Conservation (phyloP, 2,888 invertebrate species). For the Aspidiotus rigidus region DNA sequence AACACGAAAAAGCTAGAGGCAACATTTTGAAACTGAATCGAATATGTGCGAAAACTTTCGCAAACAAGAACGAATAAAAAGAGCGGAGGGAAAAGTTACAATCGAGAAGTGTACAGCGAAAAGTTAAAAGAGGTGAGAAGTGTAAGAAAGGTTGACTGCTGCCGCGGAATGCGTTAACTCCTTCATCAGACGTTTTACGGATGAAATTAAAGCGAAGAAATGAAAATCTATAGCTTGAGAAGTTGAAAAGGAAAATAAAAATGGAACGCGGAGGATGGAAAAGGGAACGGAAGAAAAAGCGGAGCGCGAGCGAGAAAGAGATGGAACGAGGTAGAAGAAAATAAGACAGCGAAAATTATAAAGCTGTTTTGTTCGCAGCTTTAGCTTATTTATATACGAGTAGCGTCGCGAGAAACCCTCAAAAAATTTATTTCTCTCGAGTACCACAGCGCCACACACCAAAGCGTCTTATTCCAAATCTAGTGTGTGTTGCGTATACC, state of each 20-base stretch:
- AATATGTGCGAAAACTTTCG: not conserved
- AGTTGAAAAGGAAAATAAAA: conserved; percentile 24
- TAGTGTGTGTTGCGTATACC: conserved; percentile 9
- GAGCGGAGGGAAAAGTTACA: not conserved
- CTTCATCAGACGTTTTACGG: conserved; percentile 17
- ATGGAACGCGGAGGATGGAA: conserved; percentile 3
- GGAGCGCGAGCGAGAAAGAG: conserved; percentile 18
- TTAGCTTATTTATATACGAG: conserved; percentile 30
- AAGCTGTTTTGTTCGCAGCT: conserved; percentile 31
- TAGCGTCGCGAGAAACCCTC: conserved; percentile 26
- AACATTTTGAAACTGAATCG: not conserved
- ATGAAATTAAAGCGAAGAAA: conserved; percentile 29
- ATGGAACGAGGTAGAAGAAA: conserved; percentile 13
- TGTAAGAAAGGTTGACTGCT: conserved; percentile 2
- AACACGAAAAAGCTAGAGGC: not conserved
- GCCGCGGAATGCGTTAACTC: conserved; percentile 10
- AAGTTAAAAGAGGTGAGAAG: not conserved
- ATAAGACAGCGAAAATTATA: conserved; percentile 30
- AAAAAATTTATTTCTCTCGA: conserved; percentile 30
- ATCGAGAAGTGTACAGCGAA: not conserved
- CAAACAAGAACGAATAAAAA: not conserved
- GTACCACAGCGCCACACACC: conserved; percentile 20
- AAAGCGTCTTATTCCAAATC: conserved; percentile 25
- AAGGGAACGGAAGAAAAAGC: conserved; percentile 12
- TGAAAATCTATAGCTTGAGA: conserved; percentile 27